These are phyloP conservation scores for Nephrotoma guestfalica DNA, from an alignment of 2,888 invertebrate species.

Conservation along the genomic window DNA sequence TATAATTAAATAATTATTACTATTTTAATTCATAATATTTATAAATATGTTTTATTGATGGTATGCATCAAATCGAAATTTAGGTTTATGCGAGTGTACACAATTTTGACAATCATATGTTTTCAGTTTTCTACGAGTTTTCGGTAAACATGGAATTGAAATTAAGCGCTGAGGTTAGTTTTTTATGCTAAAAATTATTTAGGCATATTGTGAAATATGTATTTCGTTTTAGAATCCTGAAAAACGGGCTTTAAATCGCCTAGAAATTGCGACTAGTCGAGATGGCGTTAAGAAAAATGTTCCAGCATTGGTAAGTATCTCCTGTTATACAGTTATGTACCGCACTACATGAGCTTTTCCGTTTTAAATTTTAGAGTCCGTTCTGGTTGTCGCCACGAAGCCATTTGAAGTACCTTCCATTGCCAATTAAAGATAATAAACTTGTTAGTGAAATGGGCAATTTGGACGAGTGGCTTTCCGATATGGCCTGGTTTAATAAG, in stretches of 20 bases:
- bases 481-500: conserved; percentile 41
- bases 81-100: background rate
- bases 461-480: conserved; percentile 52
- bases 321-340: background rate
- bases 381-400: conserved; percentile 41
- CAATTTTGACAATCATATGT: background rate
- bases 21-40: background rate
- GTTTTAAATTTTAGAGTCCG: conserved; percentile 10
- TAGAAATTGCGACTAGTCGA: conserved; percentile 33
- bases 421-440: conserved; percentile 34
- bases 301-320: conserved; percentile 45
- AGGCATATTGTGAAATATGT: background rate
- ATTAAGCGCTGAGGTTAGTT: background rate
- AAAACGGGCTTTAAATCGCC: conserved; percentile 39
- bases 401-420: conserved; percentile 42
- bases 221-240: conserved; percentile 39
- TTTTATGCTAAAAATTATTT: background rate
- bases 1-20: background rate
- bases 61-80: background rate
- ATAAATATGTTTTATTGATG: background rate
- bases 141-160: background rate
- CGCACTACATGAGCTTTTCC: background rate
- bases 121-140: background rate
- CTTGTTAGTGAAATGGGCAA: conserved; percentile 36
- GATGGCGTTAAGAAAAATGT: conserved; percentile 39